Evolutionary conservation across 2,113 vertebrate species (phyloP).

Genomic region (Prochilodus magdalenae): DNA sequence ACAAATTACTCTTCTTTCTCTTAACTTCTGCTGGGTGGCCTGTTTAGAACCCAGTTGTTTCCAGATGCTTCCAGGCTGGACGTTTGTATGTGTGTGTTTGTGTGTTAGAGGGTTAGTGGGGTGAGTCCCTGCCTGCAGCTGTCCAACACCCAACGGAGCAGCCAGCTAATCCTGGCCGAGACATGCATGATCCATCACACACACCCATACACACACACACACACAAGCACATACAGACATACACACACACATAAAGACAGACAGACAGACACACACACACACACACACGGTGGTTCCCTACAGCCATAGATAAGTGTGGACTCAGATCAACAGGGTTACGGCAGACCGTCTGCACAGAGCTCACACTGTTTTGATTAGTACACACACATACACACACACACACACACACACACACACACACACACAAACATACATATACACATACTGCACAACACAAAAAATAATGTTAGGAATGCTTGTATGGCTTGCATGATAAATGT

Average conservation of each 20-base stretch:
- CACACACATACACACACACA: too few species aligned
- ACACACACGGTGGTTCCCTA: too few species aligned
- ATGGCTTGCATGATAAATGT: too few species aligned
- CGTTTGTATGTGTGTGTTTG: conserved; percentile 26
- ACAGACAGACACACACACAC: background rate
- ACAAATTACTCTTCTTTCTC: conserved; percentile 17
- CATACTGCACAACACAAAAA: too few species aligned
- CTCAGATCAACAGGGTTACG: too few species aligned
- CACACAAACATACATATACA: too few species aligned
- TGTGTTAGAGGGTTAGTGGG: background rate
- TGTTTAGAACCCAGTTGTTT: conserved; percentile 37
- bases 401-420: too few species aligned
- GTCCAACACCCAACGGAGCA: conserved; percentile 24
- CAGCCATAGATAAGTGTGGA: too few species aligned
- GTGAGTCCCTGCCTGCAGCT: conserved; percentile 37
- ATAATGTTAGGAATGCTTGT: too few species aligned
- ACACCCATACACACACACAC: conserved; percentile 24
- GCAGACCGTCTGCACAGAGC: too few species aligned
- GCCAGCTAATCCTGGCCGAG: conserved; percentile 32
- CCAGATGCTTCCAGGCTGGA: conserved; percentile 53
- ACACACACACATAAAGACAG: too few species aligned
- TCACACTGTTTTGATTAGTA: too few species aligned
- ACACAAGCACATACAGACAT: background rate
- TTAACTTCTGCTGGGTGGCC: conserved; percentile 41
- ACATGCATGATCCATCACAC: conserved; percentile 39